Conservation (phyloP, 2,888 invertebrate species). For the Pyrocoelia pectoralis region DNA sequence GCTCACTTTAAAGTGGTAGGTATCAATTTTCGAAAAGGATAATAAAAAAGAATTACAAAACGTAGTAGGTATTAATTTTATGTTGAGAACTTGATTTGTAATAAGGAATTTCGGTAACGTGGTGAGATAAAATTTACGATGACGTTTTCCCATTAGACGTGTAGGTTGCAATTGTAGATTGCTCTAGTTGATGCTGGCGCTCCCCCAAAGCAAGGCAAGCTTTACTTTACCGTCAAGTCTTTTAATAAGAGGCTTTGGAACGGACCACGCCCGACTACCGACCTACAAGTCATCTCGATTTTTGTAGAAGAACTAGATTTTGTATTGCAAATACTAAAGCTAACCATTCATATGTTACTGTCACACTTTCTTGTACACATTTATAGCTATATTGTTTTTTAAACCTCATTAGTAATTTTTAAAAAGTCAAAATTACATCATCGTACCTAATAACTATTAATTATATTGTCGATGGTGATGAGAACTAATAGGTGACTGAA, state of each 20-base stretch:
- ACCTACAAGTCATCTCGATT: constrained; percentile 53
- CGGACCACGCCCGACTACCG: constrained; percentile 55
- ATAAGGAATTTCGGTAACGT: constrained; percentile 20
- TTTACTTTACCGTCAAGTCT: constrained; percentile 25
- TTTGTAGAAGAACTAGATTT: constrained; percentile 37
- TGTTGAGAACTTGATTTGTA: constrained; percentile 15
- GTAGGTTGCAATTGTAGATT: constrained; percentile 34
- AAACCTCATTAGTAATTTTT: neutral
- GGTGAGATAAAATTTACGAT: constrained; percentile 17
- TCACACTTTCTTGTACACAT: constrained; percentile 23
- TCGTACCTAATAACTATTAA: neutral
- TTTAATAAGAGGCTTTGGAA: constrained; percentile 29
- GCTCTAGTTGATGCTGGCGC: constrained; percentile 40
- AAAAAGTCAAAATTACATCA: constrained; percentile 12
- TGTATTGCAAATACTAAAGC: constrained; percentile 14
- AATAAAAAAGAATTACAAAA: neutral
- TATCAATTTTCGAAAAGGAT: constrained; percentile 16
- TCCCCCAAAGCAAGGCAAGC: constrained; percentile 16
- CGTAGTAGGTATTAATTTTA: constrained; percentile 15
- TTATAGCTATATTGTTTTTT: neutral
- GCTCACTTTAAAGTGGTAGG: constrained; percentile 47
- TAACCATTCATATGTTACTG: constrained; percentile 29
- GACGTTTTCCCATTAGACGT: constrained; percentile 32
- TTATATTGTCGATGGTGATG: neutral
- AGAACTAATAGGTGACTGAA: neutral